Percentiles rank a stretch among this genome's conserved stretches.
These are phyloP conservation scores for Protobothrops flavoviridis DNA, from an alignment of 2,113 vertebrate genomes.

Conservation along the genomic window DNA sequence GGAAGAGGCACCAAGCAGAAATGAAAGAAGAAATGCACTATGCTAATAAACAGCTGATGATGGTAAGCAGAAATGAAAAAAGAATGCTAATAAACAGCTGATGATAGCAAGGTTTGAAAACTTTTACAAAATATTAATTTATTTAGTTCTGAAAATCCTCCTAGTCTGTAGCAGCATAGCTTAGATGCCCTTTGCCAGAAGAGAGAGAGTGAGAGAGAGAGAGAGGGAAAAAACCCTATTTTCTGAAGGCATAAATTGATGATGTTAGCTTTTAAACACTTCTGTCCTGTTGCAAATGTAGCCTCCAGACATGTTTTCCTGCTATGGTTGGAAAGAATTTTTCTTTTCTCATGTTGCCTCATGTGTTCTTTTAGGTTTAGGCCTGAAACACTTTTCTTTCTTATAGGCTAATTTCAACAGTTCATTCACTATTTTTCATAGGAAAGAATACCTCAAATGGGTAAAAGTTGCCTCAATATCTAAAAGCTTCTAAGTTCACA, in stretches of 20 bases:
- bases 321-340: neutral
- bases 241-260: neutral
- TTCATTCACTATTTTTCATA: neutral
- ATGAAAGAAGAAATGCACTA: conserved; percentile 11
- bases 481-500: neutral
- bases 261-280: too few species aligned
- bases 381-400: neutral
- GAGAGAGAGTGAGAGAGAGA: neutral
- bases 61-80: neutral
- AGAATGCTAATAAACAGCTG: too few species aligned
- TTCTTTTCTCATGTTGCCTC: neutral
- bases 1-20: conserved; percentile 4
- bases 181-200: neutral
- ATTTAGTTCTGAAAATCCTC: neutral
- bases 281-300: neutral
- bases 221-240: neutral
- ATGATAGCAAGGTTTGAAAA: neutral
- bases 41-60: conserved; percentile 9
- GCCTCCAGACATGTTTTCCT: neutral
- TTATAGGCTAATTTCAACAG: neutral
- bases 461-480: neutral
- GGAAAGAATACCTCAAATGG: neutral
- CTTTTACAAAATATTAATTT: neutral
- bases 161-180: neutral
- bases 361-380: neutral